Evolutionary conservation across 2,113 vertebrate species (phyloP), one percentile per base, ranked within the genome.

Genomic region (Oncorhynchus clarkii): DNA sequence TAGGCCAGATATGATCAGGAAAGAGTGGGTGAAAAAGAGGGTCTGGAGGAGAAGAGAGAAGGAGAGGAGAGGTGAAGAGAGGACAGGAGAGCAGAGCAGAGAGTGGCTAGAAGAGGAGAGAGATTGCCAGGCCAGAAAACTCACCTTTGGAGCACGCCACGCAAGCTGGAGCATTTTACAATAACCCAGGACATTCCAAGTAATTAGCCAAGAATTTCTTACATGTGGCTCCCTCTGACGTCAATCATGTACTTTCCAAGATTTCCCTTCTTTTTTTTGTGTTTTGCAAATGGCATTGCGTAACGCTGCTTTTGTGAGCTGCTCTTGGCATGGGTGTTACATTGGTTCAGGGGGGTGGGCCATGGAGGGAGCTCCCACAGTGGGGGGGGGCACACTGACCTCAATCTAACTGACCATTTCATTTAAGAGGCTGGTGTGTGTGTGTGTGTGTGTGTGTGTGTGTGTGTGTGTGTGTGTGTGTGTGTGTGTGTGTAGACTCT

Each of bases 221-320:
- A 91, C 92, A 92, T 93, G 90, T 91, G 92, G 91, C 84, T 89
- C 88, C 81, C 89, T 91, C 91, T 93, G 93, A 93, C 92, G 93
- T 94, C 92, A 93, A 93, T 88, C 80, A 80, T 88, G 89, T 90
- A 92, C 90, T 90, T 91, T 93, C 90, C 88, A 86, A 90, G 84
- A 90, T 84, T 87, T 82, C 87, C 79, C 84, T 87, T 86, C 84
- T 89, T 80, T 87, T 84, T 88, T 85, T 81, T 49, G 71, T 78
- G 2, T 34, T 26, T 27, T 24, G 57, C 78, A 22, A 78, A 13
- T 72, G 82, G 83, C 83, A 88, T 90, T 90, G 34, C 20, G 27
- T 51, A 31, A 18, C 4, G 24, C 5, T 27, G 24, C 22, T 67
- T 67, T 67, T 26, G 65, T 8, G 5, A 67, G 59, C 59, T 31